Conservation (phyloP, 2,888 invertebrate species). For the Ashinkailepas kermadecensis region DNA sequence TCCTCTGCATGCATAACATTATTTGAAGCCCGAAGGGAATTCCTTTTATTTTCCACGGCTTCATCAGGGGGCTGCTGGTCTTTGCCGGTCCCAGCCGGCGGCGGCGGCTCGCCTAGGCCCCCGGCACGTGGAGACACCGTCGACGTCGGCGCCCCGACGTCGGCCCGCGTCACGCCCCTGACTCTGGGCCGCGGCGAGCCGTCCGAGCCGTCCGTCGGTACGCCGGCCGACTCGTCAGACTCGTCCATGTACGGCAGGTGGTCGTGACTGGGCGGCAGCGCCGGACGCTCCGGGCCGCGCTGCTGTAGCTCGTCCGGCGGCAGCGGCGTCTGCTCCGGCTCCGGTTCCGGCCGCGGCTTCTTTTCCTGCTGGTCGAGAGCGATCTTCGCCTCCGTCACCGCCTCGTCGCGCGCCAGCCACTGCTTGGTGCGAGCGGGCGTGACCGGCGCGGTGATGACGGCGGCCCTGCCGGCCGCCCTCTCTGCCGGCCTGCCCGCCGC, state of each 20-base stretch:
- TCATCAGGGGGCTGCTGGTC: neutral
- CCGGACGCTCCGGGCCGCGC: neutral
- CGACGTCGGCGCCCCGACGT: neutral
- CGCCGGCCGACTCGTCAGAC: neutral
- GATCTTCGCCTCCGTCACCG: constrained; percentile 28
- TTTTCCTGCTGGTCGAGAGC: neutral
- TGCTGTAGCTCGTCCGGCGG: constrained; percentile 20
- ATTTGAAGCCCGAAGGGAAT: too few relatives aligned
- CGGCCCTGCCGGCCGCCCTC: constrained; percentile 26
- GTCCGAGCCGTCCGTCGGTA: neutral
- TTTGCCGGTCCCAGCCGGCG: neutral
- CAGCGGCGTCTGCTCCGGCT: constrained; percentile 34
- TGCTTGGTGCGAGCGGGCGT: neutral
- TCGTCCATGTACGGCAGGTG: neutral
- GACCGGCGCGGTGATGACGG: neutral
- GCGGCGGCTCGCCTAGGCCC: neutral
- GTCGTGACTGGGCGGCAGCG: neutral
- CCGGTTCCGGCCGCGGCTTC: constrained; percentile 26
- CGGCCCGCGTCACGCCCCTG: neutral
- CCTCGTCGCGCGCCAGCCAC: neutral
- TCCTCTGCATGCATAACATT: too few relatives aligned
- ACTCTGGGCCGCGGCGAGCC: neutral
- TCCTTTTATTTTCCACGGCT: neutral
- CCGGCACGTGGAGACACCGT: neutral
- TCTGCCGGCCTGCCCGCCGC: constrained; percentile 28